Evolutionary conservation across 2,113 vertebrate genomes (phyloP).

Genomic region (Orientallactaga bullata): DNA sequence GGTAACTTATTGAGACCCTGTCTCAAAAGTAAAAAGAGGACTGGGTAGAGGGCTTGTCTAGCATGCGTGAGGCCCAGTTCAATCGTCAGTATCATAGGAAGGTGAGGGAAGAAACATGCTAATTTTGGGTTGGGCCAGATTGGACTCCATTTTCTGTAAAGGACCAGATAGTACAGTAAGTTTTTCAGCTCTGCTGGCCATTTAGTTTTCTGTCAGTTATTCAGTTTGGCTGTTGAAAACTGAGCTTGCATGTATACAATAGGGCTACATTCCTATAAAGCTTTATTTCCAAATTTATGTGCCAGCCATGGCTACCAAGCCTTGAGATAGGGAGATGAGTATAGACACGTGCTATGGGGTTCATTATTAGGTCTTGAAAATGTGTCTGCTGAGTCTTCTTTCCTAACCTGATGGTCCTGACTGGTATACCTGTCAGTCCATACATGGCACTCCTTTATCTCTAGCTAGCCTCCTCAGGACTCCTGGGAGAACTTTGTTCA

Average conservation of each 20-base stretch:
- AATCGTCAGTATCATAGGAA: background rate
- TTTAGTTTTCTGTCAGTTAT: background rate
- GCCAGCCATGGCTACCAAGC: rapidly evolving
- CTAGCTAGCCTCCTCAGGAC: background rate
- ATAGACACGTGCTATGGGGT: rapidly evolving
- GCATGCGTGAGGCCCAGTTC: background rate
- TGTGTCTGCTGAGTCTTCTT: background rate
- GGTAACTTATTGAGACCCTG: background rate
- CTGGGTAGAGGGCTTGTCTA: background rate
- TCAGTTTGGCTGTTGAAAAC: background rate
- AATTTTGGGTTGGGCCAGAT: background rate
- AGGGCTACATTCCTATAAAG: rapidly evolving
- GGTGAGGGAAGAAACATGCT: background rate
- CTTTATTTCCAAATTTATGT: background rate
- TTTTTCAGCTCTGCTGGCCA: background rate
- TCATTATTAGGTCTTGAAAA: background rate
- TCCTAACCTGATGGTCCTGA: background rate
- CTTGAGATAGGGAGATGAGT: background rate
- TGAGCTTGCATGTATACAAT: rapidly evolving
- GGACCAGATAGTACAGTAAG: background rate
- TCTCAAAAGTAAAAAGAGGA: background rate
- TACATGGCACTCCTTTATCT: background rate
- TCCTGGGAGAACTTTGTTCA: background rate
- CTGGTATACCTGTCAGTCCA: background rate
- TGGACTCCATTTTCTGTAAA: too few relatives aligned